A percentile compares a stretch with the other conserved stretches of the same genome.
phyloP scores from a whole-genome alignment of 92 coral and sea anemone genomes.

The Actinernus sp. region DNA sequence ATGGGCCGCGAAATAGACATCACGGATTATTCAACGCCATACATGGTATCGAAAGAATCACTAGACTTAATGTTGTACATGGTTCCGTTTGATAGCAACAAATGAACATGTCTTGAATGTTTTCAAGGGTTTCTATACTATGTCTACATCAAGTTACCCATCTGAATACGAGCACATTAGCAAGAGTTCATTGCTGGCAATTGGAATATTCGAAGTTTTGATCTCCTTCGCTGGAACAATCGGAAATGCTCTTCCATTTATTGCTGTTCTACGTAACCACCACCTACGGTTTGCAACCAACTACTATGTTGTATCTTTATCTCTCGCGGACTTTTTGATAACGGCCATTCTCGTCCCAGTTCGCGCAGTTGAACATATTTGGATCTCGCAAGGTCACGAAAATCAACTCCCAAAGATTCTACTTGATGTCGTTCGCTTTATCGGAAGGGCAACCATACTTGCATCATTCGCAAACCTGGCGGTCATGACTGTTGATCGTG shows the following conservation, averaged over 20 bases:
- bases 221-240: constrained; percentile 36
- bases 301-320: constrained; percentile 42
- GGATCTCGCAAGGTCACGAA: constrained; percentile 1
- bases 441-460: constrained; percentile 63
- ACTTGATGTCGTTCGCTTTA: constrained; percentile 38
- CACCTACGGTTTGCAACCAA: constrained; percentile 50
- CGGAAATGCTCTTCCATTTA: constrained; percentile 43
- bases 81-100: too few species aligned
- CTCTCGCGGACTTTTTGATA: constrained; percentile 50
- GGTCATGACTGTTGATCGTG: constrained; percentile 48
- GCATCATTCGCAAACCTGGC: constrained; percentile 47
- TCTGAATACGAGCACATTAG: too few species aligned
- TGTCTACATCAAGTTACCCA: too few species aligned
- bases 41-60: too few species aligned
- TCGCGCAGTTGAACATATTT: constrained; percentile 54
- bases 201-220: constrained; percentile 38
- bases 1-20: too few species aligned
- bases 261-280: constrained; percentile 50
- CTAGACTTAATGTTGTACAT: too few species aligned
- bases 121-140: too few species aligned
- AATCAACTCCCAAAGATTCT: constrained; percentile 13
- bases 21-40: too few species aligned
- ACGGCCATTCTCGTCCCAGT: constrained; percentile 60
- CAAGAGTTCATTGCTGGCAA: constrained; percentile 3
- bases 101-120: too few species aligned